Conservation (phyloP, 2,888 invertebrate species). For the Arrhopalites spinosus region DNA sequence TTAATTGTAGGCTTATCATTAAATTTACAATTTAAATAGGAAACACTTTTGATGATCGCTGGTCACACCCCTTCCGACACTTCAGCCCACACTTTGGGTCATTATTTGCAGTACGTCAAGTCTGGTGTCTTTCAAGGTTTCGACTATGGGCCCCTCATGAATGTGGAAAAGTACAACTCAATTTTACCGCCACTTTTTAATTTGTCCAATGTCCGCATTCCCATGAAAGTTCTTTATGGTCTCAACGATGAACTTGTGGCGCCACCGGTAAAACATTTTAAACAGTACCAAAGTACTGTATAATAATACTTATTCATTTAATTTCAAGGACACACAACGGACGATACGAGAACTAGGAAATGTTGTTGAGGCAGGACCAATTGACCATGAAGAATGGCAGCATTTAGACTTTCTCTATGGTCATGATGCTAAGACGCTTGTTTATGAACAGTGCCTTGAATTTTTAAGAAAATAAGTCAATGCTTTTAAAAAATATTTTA, state of each 20-base stretch:
- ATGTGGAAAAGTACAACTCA: neutral
- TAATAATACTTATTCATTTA: neutral
- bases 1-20: too few species aligned
- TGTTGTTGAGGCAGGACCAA: neutral
- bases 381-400: neutral
- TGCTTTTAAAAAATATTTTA: too few species aligned
- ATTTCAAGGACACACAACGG: neutral
- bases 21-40: too few species aligned
- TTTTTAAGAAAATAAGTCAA: too few species aligned
- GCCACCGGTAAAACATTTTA: too few species aligned
- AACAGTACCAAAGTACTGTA: neutral
- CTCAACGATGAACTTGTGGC: neutral
- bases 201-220: neutral
- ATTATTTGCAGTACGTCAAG: neutral
- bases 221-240: slow-evolving; percentile 4
- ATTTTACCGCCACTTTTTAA: neutral
- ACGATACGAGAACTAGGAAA: neutral
- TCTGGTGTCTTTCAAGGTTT: neutral
- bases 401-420: neutral
- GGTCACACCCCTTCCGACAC: slow-evolving; percentile 8
- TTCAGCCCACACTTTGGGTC: neutral
- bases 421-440: neutral
- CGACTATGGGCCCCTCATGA: neutral
- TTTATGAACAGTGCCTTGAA: neutral
- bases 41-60: neutral